Conservation (phyloP, 1,140 invertebrate species). For the Drosophila kanapiae region DNA sequence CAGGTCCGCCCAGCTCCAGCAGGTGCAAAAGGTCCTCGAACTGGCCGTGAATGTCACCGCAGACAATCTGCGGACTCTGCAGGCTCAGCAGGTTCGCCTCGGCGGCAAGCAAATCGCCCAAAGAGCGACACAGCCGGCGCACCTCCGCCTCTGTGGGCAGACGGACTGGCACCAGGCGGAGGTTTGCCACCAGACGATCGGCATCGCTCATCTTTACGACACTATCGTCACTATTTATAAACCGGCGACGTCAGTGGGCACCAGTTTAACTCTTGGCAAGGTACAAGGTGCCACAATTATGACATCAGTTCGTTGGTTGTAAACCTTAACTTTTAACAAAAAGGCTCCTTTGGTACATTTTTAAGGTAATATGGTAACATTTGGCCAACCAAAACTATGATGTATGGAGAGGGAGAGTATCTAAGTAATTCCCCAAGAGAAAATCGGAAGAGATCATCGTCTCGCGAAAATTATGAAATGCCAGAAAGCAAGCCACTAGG, state of each 20-base stretch:
- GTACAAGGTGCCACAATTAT: not conserved
- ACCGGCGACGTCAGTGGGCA: constrained; percentile 19
- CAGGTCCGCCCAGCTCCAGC: constrained; percentile 99
- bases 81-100: constrained; percentile 99
- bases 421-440: not conserved
- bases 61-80: constrained; percentile 99
- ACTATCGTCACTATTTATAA: constrained; percentile 41
- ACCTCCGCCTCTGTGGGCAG: constrained; percentile 97
- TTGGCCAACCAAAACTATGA: too few species aligned
- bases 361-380: not conserved
- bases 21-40: constrained; percentile 99
- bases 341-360: not conserved
- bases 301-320: too few species aligned
- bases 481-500: constrained; percentile 12
- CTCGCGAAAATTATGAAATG: constrained; percentile 39
- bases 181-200: constrained; percentile 37
- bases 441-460: constrained; percentile 9
- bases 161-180: constrained; percentile 24
- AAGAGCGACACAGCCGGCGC: constrained; percentile 98
- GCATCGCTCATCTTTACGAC: constrained; percentile 30
- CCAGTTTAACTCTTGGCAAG: not conserved
- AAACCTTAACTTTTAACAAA: not conserved
- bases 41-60: constrained; percentile 99
- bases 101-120: constrained; percentile 99
- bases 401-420: too few species aligned